These are phyloP conservation scores for Heliconius hermathena DNA, from an alignment of 1,140 invertebrate species.

Conservation along the genomic window DNA sequence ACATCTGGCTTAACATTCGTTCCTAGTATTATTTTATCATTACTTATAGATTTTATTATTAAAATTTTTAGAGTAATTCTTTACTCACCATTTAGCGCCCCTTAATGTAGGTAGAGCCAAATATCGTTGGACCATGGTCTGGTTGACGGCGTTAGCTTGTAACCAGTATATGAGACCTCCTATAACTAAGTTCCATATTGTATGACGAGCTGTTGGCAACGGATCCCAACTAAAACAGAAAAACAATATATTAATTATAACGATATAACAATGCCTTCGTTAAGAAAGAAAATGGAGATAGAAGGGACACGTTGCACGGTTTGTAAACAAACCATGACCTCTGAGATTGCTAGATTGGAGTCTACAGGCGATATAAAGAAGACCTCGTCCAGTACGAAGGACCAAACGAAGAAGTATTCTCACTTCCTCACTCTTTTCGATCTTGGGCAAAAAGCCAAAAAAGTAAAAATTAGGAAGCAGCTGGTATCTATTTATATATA, in stretches of 20 bases:
- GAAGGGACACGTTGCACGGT: too few species aligned
- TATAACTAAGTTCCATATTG: slow-evolving; percentile 89
- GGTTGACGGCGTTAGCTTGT: slow-evolving; percentile 88
- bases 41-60: not conserved
- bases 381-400: too few species aligned
- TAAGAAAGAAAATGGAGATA: too few species aligned
- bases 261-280: too few species aligned
- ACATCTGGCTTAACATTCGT: not conserved
- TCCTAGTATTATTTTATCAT: not conserved
- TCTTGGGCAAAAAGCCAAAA: too few species aligned
- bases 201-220: slow-evolving; percentile 90
- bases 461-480: too few species aligned
- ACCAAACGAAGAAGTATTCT: too few species aligned
- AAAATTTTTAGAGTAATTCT: not conserved
- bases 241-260: not conserved
- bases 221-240: slow-evolving; percentile 84
- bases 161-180: slow-evolving; percentile 92
- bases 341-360: too few species aligned
- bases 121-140: slow-evolving; percentile 89
- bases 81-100: slow-evolving; percentile 85
- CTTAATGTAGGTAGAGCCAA: slow-evolving; percentile 85
- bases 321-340: too few species aligned
- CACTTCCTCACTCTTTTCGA: too few species aligned
- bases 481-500: too few species aligned
- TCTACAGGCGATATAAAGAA: too few species aligned